Conservation (phyloP, 1,140 invertebrate genomes). For the Bombus superbus region DNA sequence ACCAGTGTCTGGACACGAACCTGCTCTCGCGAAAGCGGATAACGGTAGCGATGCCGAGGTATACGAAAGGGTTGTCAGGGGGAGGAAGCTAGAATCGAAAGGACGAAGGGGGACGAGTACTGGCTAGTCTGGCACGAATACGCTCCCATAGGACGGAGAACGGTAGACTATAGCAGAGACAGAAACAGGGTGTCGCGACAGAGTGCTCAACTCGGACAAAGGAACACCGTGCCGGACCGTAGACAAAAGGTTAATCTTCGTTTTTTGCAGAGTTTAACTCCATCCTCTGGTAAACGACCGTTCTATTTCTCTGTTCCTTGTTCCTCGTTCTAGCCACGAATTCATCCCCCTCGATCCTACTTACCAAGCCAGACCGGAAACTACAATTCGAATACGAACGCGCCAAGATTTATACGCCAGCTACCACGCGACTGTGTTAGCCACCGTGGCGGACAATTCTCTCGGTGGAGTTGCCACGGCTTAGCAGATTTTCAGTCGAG, state of each 20-base stretch:
- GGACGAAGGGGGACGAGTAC: slow-evolving; percentile 12
- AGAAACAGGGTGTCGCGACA: slow-evolving; percentile 81
- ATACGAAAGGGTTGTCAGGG: slow-evolving; percentile 27
- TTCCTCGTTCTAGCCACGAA: background rate
- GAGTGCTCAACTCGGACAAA: slow-evolving; percentile 79
- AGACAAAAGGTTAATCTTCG: slow-evolving; percentile 81
- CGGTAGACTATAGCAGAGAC: slow-evolving; percentile 60
- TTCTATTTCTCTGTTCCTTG: slow-evolving; percentile 28
- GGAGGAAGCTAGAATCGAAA: slow-evolving; percentile 50
- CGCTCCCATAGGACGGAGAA: slow-evolving; percentile 39
- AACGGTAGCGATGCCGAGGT: background rate
- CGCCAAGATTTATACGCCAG: slow-evolving; percentile 28
- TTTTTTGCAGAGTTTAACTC: slow-evolving; percentile 76
- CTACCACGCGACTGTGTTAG: background rate
- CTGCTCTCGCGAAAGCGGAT: slow-evolving; percentile 38
- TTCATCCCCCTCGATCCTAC: background rate
- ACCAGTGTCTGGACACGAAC: background rate
- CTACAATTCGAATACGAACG: slow-evolving; percentile 12
- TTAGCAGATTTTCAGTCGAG: background rate
- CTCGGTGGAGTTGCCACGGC: background rate
- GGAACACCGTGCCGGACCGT: slow-evolving; percentile 70
- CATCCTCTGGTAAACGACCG: slow-evolving; percentile 36
- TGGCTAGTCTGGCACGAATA: slow-evolving; percentile 29
- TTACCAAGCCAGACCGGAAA: background rate
- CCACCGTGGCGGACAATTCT: background rate